These are phyloP conservation scores for Trichopria drosophilae DNA, from an alignment of 2,888 invertebrate genomes.

Conservation along the genomic window DNA sequence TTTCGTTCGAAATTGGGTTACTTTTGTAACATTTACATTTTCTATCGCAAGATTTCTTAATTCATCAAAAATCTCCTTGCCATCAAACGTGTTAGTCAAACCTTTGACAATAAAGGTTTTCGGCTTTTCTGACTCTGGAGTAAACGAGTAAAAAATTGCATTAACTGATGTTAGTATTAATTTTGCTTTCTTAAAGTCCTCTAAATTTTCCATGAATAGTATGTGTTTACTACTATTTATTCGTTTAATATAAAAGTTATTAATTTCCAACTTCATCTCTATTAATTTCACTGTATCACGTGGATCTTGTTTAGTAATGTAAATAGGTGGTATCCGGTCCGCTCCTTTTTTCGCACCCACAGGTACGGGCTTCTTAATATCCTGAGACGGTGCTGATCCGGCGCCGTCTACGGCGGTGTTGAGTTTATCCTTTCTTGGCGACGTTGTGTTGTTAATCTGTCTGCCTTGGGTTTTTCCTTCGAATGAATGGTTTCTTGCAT, in stretches of 20 bases:
- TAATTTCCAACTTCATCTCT: not conserved
- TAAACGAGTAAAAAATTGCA: not conserved
- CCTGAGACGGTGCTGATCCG: too few relatives aligned
- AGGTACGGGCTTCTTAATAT: too few relatives aligned
- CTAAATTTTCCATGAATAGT: not conserved
- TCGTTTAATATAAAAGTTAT: not conserved
- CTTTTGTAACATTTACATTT: constrained; percentile 20
- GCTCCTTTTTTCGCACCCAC: too few relatives aligned
- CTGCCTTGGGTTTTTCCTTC: too few relatives aligned
- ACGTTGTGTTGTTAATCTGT: too few relatives aligned
- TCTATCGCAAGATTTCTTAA: constrained; percentile 4
- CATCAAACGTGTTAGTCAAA: constrained; percentile 15
- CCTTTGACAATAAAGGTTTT: constrained; percentile 16
- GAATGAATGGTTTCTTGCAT: too few relatives aligned
- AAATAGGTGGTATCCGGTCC: too few relatives aligned
- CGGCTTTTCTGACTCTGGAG: not conserved
- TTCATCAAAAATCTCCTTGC: too few relatives aligned
- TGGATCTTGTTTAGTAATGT: not conserved
- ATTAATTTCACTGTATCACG: not conserved
- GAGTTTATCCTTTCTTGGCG: too few relatives aligned
- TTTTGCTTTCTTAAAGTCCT: not conserved
- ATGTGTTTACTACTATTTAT: not conserved
- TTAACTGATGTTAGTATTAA: not conserved
- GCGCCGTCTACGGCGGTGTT: too few relatives aligned
- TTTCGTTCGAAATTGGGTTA: constrained; percentile 20